Evolutionary conservation across 2,888 invertebrate species (phyloP), one percentile per base, ranked within the genome.

Genomic region (Sarcophaga rosellei): DNA sequence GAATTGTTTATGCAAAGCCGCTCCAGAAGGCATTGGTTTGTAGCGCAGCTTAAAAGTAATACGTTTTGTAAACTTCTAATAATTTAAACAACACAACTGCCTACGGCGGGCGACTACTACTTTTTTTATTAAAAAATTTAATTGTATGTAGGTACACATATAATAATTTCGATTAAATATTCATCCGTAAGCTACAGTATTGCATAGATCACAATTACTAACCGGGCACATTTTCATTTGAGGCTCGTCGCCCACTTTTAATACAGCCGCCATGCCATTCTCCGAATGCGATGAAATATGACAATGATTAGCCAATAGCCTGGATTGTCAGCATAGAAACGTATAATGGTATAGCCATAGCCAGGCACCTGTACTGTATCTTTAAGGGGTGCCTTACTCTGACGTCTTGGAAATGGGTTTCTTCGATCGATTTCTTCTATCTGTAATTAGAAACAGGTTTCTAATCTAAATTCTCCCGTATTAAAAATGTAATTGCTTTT

Each of bases 1-100:
- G 98, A 99, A 94, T 93, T 99, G 3, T 94, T 99, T 17, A 97
- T 97, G 91, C 97, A 97, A 94, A 57, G 94, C 96, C 1, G 94
- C 88, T 20, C 88, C 88, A 69, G 89, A 88, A 66, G 88, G 88
- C 62, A 88, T 89, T 57, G 89, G 88, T 59, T 80, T 89, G 70
- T 89, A 88, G 77, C 78, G 53, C 21, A 44, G 57, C 21, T 2
- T 12, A 45, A 47, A 47, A 47, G 1, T 2, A 47, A 2, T 11
- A 47, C 47, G 47, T 12, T 12, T 47, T 47, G 1, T 4, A 11
- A 47, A 11, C 12, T 11, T 12, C 8, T 47, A 4, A 47, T 47
- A 45, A 21, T 47, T 75, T 65, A n/a, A n/a, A n/a, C n/a, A n/a
- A n/a, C n/a, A n/a, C n/a, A n/a, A n/a, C n/a, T n/a, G n/a, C n/a